These are phyloP conservation scores for Stichodactyla helianthus DNA, from an alignment of 64 coral and sea anemone species.

Conservation along the genomic window DNA sequence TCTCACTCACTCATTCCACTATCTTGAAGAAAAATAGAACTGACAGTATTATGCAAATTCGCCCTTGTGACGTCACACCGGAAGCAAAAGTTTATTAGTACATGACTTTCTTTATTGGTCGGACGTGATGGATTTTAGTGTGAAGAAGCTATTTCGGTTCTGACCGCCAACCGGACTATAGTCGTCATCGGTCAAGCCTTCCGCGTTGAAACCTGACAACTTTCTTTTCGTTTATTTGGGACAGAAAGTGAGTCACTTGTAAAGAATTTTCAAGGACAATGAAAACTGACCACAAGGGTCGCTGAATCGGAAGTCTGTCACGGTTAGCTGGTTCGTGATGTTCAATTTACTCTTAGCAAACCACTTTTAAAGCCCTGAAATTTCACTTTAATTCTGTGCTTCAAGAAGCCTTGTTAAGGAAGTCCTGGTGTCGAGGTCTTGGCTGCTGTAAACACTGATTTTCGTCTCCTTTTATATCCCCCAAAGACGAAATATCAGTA, in stretches of 20 bases:
- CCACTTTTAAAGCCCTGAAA: no score
- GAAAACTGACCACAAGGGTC: not conserved
- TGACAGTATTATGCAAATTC: not conserved
- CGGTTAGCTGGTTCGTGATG: not conserved
- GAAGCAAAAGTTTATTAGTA: not conserved
- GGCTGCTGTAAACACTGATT: no score
- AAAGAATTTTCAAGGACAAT: not conserved
- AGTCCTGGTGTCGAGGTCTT: no score
- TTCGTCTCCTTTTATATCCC: no score
- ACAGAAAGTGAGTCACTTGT: not conserved
- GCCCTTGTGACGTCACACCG: not conserved
- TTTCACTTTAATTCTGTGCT: no score
- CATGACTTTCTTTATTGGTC: not conserved
- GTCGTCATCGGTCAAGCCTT: not conserved
- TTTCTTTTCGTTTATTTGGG: not conserved
- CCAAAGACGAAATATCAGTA: no score
- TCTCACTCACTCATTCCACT: no score
- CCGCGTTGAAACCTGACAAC: not conserved
- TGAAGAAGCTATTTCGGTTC: not conserved
- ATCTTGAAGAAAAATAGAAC: no score
- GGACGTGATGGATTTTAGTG: not conserved
- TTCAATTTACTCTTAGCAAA: no score
- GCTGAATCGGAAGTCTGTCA: not conserved
- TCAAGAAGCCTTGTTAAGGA: no score
- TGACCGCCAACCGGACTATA: not conserved